Percentiles rank a stretch among this genome's conserved stretches.
These are phyloP conservation scores for Cephalopachus bancanus DNA, from an alignment of 2,797 vertebrate genomes.

Conservation along the genomic window DNA sequence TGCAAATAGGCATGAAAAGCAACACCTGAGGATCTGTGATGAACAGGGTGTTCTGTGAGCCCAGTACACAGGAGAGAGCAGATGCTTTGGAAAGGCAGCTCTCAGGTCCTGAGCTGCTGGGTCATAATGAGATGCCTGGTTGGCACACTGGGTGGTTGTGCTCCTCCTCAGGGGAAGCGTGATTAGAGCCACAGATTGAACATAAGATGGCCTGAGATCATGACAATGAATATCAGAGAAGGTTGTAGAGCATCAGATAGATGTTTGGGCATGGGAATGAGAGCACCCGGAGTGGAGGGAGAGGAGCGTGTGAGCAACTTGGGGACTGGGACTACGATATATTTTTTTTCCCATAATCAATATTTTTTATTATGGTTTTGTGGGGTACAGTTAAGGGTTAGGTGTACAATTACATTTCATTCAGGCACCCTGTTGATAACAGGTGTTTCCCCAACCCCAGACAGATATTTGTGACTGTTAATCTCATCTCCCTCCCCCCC, in stretches of 20 bases:
- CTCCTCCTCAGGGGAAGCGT: not conserved
- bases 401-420: too few relatives aligned
- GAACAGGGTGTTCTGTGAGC: not conserved
- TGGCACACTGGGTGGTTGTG: not conserved
- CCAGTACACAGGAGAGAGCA: fast-evolving
- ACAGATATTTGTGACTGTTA: too few relatives aligned
- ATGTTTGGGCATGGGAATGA: not conserved
- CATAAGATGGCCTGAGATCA: not conserved
- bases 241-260: fast-evolving
- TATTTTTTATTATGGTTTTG: too few relatives aligned
- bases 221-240: fast-evolving
- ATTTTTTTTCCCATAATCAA: too few relatives aligned
- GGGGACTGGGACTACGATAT: too few relatives aligned
- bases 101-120: not conserved
- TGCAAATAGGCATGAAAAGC: not conserved
- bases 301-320: not conserved
- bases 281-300: not conserved
- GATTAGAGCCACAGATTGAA: not conserved
- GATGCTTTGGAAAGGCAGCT: not conserved
- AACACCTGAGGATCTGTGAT: not conserved
- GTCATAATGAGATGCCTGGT: not conserved
- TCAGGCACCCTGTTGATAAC: too few relatives aligned
- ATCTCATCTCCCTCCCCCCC: too few relatives aligned
- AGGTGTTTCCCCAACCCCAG: too few relatives aligned
- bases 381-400: too few relatives aligned